Base-by-base conservation (phyloP, 2,113 vertebrate genomes). In the Jacana jacana region DNA sequence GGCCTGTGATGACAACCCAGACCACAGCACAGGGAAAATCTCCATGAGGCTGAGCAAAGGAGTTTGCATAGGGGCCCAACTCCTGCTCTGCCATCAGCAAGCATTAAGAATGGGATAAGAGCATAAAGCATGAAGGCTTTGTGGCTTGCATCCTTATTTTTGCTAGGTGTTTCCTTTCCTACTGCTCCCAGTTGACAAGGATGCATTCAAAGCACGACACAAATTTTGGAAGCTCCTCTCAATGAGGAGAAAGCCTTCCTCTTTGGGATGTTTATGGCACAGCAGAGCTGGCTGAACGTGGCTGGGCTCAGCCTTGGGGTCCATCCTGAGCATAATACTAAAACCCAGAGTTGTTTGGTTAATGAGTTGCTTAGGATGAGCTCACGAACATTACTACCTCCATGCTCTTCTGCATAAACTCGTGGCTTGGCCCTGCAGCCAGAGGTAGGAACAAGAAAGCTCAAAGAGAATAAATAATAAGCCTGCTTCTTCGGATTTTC, bases 1-100 rank as follows among this genome's bases (percentile, higher is more conserved):
- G 0, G 19, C 25, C 39, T 0, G 0, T 0, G 0, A 65, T 3
- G 4, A 91, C 81, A 89, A 64, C 25, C 15, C 40, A 30, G 35
- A 22, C 44, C 7, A 4, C 10, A 16, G 58, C 57, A 72, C 33
- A 39, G n/a, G 10, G 44, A 86, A 81, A 81, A 81, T 35, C 44
- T 60, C 60, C 1, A 1, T 1, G 6, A 89, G 27, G 31, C 39
- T 7, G 5, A 84, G 39, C 42, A 73, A 69, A 86, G 58, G 39
- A 27, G 39, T 33, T 8, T 4, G 15, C 71, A 52, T 0, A 0
- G 33, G 33, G n/a, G 19, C 52, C 69, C 13, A 4, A n/a, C 69
- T 89, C 60, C 85, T 2, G 3, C 69, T 70, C 22, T 19, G 35
- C 72, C 24, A 9, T 25, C 60, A 75, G 46, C 2, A 0, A 87